phyloP scores from a whole-genome alignment of 37 sponge, comb jelly and placozoan genomes.

The Chondrilla cf. caribensis region DNA sequence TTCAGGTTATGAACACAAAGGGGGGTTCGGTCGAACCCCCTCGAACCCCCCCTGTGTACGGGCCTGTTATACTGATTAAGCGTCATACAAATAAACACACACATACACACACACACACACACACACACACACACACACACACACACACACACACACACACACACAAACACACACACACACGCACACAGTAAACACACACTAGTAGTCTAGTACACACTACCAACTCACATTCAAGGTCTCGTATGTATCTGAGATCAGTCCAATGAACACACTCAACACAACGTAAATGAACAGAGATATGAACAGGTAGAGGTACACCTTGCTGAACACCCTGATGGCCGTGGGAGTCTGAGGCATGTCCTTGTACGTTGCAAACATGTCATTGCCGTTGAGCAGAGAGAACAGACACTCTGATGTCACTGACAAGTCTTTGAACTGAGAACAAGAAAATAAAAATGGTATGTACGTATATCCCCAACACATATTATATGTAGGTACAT shows the following conservation, averaged over 20 bases:
- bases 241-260: slow-evolving; percentile 94
- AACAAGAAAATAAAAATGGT: not conserved
- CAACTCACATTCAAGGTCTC: slow-evolving; percentile 78
- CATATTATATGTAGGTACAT: too few relatives aligned
- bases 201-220: not conserved
- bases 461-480: not conserved
- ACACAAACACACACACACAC: not conserved
- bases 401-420: slow-evolving; percentile 89
- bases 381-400: slow-evolving; percentile 97
- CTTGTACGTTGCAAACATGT: slow-evolving; percentile 91
- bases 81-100: too few relatives aligned
- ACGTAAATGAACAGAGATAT: slow-evolving; percentile 97
- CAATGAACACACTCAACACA: slow-evolving; percentile 90
- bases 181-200: not conserved
- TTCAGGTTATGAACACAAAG: too few relatives aligned
- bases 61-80: too few relatives aligned
- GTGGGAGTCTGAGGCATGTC: slow-evolving; percentile 52
- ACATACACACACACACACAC: too few relatives aligned
- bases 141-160: too few relatives aligned
- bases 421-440: slow-evolving; percentile 69
- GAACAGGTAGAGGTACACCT: slow-evolving; percentile 93
- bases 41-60: too few relatives aligned
- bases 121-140: too few relatives aligned
- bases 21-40: too few relatives aligned
- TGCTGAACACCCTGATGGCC: slow-evolving; percentile 70